A percentile compares a stretch with the other conserved stretches of the same genome.
These are phyloP conservation scores for Pseudachorutes palmiensis DNA, from an alignment of 1,140 invertebrate genomes.

Conservation along the genomic window DNA sequence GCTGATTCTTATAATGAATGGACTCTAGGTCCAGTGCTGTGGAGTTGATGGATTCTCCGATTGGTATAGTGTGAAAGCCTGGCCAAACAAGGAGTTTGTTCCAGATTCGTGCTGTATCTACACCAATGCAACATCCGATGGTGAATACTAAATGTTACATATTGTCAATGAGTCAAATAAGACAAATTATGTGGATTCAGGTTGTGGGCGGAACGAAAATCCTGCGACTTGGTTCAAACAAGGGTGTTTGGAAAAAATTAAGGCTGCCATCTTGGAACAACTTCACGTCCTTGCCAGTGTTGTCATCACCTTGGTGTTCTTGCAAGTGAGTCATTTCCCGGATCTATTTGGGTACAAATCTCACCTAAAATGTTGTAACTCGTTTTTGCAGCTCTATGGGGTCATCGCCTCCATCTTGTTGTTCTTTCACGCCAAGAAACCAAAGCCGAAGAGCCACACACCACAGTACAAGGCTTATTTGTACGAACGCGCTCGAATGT, in stretches of 20 bases:
- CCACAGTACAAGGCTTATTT: conserved; percentile 29
- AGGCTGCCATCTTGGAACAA: conserved; percentile 40
- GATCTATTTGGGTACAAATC: conserved; percentile 8
- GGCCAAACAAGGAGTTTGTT: conserved; percentile 62
- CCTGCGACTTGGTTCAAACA: conserved; percentile 33
- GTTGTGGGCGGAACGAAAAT: conserved; percentile 33
- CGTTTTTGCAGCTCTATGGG: conserved; percentile 31
- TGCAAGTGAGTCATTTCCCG: conserved; percentile 37
- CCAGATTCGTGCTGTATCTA: conserved; percentile 70
- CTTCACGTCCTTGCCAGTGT: conserved; percentile 42
- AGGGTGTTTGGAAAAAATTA: conserved; percentile 41
- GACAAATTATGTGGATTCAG: too few species aligned
- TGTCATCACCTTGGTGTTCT: conserved; percentile 41
- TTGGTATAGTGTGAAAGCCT: conserved; percentile 72
- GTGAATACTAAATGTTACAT: neutral
- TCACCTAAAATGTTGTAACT: too few species aligned
- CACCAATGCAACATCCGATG: neutral
- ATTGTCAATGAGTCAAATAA: neutral
- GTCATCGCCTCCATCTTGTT: conserved; percentile 35
- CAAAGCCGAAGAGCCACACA: conserved; percentile 21
- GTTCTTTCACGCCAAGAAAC: conserved; percentile 30
- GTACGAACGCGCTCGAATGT: conserved; percentile 24
- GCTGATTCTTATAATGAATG: neutral
- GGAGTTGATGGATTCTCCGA: conserved; percentile 73
- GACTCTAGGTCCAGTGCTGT: conserved; percentile 65